Evolutionary conservation across 2,113 vertebrate genomes (phyloP).

Genomic region (Hiodon alosoides): DNA sequence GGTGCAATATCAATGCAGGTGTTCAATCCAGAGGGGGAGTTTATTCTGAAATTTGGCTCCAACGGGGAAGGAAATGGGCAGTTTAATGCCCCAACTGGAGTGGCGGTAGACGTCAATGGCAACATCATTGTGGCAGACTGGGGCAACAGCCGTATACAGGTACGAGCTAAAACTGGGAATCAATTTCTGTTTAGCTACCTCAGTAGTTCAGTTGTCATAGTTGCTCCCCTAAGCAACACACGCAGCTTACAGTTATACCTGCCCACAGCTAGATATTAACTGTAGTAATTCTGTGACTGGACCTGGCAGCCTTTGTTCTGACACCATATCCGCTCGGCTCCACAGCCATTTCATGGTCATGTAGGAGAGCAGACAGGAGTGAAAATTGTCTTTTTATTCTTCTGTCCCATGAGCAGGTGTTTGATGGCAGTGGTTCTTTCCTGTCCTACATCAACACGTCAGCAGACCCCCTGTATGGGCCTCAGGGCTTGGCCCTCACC

Average conservation of each 20-base stretch:
- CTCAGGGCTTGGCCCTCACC: constrained; percentile 89
- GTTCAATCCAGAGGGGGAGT: constrained; percentile 89
- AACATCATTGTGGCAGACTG: constrained; percentile 97
- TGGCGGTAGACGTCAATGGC: constrained; percentile 88
- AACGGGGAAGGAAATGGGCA: constrained; percentile 97
- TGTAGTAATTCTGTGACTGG: neutral
- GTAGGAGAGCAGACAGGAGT: neutral
- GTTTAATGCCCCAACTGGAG: constrained; percentile 94
- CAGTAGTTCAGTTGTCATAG: too few relatives aligned
- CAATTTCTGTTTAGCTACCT: too few relatives aligned
- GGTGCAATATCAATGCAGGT: constrained; percentile 61
- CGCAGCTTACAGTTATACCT: neutral
- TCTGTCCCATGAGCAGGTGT: constrained; percentile 65
- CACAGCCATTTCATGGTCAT: too few relatives aligned
- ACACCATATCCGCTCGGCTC: too few relatives aligned
- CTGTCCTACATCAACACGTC: constrained; percentile 97
- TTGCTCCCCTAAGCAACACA: neutral
- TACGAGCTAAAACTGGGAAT: constrained; percentile 37
- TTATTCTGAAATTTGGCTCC: constrained; percentile 91
- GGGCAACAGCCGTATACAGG: constrained; percentile 98
- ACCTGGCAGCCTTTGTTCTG: neutral
- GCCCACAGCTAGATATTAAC: neutral
- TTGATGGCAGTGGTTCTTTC: constrained; percentile 92
- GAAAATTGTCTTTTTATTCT: neutral
- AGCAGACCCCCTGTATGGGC: constrained; percentile 90